A percentile compares a stretch with the other conserved stretches of the same genome.
phyloP scores from a whole-genome alignment of 2,888 invertebrate genomes.

The Tenthredo notha region DNA sequence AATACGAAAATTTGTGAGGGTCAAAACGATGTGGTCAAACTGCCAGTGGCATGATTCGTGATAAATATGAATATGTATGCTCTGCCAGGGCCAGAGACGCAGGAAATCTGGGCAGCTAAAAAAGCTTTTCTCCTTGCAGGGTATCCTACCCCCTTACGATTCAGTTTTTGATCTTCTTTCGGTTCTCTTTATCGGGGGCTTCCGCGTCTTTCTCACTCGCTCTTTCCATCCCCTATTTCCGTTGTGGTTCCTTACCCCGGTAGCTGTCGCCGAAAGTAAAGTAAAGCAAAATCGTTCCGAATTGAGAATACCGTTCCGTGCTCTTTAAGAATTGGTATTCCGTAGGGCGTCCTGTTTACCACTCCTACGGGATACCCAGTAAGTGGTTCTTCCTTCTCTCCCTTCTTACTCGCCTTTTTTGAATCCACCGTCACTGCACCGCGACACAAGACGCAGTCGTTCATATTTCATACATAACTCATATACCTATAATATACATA shows the following conservation, averaged over 20 bases:
- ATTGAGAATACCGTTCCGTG: constrained; percentile 38
- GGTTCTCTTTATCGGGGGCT: constrained; percentile 23
- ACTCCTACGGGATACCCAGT: constrained; percentile 50
- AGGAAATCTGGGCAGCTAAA: constrained; percentile 4
- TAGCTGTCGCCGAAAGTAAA: constrained; percentile 36
- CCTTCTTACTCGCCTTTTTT: not conserved
- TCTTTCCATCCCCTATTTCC: constrained; percentile 21
- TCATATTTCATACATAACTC: constrained; percentile 6
- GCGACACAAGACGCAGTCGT: constrained; percentile 9
- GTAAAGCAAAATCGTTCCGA: constrained; percentile 45
- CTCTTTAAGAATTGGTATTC: constrained; percentile 52
- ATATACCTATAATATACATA: not conserved
- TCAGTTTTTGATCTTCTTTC: constrained; percentile 40
- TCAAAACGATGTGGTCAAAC: constrained; percentile 11
- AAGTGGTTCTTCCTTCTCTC: constrained; percentile 46
- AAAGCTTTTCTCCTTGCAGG: constrained; percentile 17
- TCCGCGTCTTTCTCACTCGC: constrained; percentile 22
- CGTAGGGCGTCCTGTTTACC: constrained; percentile 49
- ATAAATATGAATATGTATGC: constrained; percentile 33
- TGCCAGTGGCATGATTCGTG: constrained; percentile 23
- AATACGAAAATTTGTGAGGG: constrained; percentile 21
- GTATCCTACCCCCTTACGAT: not conserved
- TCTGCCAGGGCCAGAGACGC: not conserved
- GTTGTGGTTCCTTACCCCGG: constrained; percentile 3
- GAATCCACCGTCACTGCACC: constrained; percentile 16